Conservation (phyloP, 2,888 invertebrate species). For the Epirrhoe alternata region DNA sequence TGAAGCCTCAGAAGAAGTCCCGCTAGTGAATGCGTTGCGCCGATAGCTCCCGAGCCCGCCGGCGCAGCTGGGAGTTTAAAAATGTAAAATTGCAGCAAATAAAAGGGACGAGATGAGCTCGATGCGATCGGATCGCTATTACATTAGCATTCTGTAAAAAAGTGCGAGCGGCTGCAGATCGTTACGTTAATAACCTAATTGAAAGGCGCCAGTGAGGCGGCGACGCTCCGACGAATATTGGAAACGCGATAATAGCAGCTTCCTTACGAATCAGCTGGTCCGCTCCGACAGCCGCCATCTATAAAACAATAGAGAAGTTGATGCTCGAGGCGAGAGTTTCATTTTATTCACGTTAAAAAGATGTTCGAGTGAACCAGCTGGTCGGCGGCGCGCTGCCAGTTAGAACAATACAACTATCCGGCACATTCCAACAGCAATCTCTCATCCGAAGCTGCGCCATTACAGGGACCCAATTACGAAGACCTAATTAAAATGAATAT, state of each 20-base stretch:
- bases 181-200: conserved; percentile 12
- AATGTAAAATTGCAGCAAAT: not conserved
- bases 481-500: conserved; percentile 58
- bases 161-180: conserved; percentile 5
- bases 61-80: not conserved
- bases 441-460: conserved; percentile 42
- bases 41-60: not conserved
- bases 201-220: not conserved
- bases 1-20: not conserved
- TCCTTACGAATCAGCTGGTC: not conserved
- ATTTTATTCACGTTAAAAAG: not conserved
- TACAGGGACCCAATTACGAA: conserved; percentile 49
- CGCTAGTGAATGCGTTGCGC: not conserved
- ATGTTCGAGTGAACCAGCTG: conserved; percentile 1
- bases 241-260: conserved; percentile 4
- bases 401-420: conserved; percentile 34
- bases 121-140: conserved; percentile 4
- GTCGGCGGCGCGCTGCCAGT: not conserved
- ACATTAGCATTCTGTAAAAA: conserved; percentile 10
- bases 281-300: not conserved
- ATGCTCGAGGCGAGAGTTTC: not conserved
- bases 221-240: not conserved
- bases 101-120: not conserved
- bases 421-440: conserved; percentile 40
- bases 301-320: not conserved